Percentiles rank a stretch among this genome's conserved stretches.
These are phyloP conservation scores for Didymodactylos carnosus DNA, from an alignment of 2,888 invertebrate genomes.

Conservation along the genomic window DNA sequence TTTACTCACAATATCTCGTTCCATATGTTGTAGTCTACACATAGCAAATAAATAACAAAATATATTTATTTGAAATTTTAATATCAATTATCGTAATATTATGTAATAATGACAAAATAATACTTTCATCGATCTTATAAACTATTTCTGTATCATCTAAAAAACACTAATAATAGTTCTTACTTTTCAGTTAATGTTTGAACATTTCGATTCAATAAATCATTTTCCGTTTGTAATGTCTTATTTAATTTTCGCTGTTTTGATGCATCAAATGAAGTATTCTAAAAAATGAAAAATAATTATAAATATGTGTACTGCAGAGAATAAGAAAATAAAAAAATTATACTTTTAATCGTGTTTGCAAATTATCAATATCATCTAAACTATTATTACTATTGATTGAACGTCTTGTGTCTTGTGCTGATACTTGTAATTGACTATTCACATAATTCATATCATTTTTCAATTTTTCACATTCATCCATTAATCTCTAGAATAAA, in stretches of 20 bases:
- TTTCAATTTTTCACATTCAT: neutral
- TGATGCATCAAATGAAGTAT: neutral
- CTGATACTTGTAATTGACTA: neutral
- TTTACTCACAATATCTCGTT: neutral
- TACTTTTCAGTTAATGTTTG: neutral
- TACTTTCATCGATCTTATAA: neutral
- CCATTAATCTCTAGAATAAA: neutral
- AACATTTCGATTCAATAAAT: neutral
- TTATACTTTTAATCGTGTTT: neutral
- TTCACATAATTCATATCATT: too few species aligned
- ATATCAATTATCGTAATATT: too few species aligned
- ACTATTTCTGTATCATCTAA: too few species aligned
- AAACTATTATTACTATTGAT: neutral
- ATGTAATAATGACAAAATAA: neutral
- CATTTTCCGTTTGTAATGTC: neutral
- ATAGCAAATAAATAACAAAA: neutral
- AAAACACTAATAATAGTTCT: too few species aligned
- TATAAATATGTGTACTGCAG: too few species aligned
- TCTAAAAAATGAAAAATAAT: too few species aligned
- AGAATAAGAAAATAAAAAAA: too few species aligned
- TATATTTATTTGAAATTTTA: too few species aligned
- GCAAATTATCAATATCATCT: neutral
- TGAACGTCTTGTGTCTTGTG: neutral
- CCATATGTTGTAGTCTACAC: neutral
- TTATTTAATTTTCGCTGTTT: neutral